These are phyloP conservation scores for Aporrectodea caliginosa DNA, from an alignment of 1,140 invertebrate genomes.

Conservation along the genomic window DNA sequence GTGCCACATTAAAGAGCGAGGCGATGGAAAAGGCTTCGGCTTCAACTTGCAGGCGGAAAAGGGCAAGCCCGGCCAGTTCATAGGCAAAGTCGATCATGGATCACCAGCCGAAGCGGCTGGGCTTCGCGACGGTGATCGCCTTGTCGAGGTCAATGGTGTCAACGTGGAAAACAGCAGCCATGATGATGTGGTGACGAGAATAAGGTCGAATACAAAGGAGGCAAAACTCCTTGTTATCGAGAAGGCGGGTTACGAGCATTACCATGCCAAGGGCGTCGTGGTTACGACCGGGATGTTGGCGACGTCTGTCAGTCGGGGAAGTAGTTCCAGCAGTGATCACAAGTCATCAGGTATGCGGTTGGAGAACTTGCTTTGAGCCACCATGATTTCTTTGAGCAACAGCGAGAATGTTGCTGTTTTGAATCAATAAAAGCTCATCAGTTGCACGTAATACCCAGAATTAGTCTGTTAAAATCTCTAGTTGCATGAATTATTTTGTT, in stretches of 20 bases:
- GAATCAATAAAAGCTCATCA: too few species aligned
- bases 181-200: constrained; percentile 66
- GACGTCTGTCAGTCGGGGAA: too few species aligned
- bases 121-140: constrained; percentile 84
- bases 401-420: too few species aligned
- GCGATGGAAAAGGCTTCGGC: constrained; percentile 91
- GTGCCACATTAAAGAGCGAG: constrained; percentile 63
- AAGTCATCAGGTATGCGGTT: neutral
- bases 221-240: constrained; percentile 86
- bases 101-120: constrained; percentile 88
- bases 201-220: constrained; percentile 77
- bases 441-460: too few species aligned
- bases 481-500: too few species aligned
- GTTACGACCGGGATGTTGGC: constrained; percentile 57
- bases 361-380: too few species aligned
- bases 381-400: too few species aligned
- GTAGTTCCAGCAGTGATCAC: too few species aligned
- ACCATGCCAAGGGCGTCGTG: constrained; percentile 66
- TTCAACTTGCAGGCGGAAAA: constrained; percentile 99
- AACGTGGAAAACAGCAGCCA: constrained; percentile 80
- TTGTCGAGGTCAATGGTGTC: constrained; percentile 61
- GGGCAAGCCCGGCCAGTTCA: constrained; percentile 87
- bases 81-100: constrained; percentile 91
- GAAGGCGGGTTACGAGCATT: constrained; percentile 71
- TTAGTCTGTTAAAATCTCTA: too few species aligned